phyloP scores from a whole-genome alignment of 37 sponge, comb jelly and placozoan genomes.

The Chondrosia reniformis region DNA sequence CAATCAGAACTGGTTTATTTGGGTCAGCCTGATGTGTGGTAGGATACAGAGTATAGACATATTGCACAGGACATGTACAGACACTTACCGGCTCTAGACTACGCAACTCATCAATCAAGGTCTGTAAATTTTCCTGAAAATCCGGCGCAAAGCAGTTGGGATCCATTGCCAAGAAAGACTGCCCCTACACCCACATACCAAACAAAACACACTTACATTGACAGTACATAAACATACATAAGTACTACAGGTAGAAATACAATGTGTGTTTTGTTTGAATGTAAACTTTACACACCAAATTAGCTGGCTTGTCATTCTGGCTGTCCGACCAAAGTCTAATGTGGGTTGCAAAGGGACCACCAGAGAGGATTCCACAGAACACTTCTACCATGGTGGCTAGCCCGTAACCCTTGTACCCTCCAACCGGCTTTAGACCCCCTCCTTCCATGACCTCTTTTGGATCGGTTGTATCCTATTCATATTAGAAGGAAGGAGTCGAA shows the following conservation, averaged over 20 bases:
- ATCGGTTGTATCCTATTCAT: slow-evolving; percentile 44
- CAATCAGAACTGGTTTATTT: slow-evolving; percentile 75
- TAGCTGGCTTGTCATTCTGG: slow-evolving; percentile 30
- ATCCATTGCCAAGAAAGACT: slow-evolving; percentile 84
- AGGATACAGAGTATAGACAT: too few species aligned
- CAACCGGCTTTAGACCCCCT: slow-evolving; percentile 76
- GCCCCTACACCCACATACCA: too few species aligned
- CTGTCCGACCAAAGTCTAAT: slow-evolving; percentile 64
- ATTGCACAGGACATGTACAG: too few species aligned
- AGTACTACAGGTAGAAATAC: too few species aligned
- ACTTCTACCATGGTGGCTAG: slow-evolving; percentile 89
- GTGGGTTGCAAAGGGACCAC: slow-evolving; percentile 68
- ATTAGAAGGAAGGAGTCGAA: too few species aligned
- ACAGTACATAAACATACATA: too few species aligned
- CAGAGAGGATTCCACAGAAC: slow-evolving; percentile 82
- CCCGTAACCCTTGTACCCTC: slow-evolving; percentile 94
- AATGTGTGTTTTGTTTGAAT: too few species aligned
- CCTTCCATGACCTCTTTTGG: slow-evolving; percentile 50
- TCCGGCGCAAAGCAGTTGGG: slow-evolving; percentile 75
- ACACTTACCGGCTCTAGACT: slow-evolving; percentile 73
- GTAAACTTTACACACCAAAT: slow-evolving; percentile 75
- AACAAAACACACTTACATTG: too few species aligned
- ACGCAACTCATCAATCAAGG: slow-evolving; percentile 70
- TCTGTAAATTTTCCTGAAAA: slow-evolving; percentile 58
- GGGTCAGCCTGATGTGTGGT: slow-evolving; percentile 85